phyloP scores from a whole-genome alignment of 2,888 invertebrate species.

The Sminthurides aquaticus region DNA sequence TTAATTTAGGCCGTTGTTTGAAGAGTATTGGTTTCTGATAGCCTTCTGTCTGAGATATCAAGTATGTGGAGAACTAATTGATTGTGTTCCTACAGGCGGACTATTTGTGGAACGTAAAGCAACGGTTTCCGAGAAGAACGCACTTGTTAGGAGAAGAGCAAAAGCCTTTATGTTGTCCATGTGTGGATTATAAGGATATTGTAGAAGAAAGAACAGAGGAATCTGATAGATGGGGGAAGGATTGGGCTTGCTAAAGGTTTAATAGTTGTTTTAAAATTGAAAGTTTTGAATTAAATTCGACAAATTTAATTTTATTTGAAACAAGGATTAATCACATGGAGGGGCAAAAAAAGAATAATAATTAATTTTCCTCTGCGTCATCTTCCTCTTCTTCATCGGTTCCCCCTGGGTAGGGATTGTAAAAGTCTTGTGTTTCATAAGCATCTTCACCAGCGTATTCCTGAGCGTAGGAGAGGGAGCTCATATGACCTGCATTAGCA shows the following conservation, averaged over 20 bases:
- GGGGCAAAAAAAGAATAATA: too few relatives aligned
- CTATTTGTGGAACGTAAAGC: slow-evolving; percentile 31
- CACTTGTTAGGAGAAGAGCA: slow-evolving; percentile 14
- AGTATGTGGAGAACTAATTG: too few relatives aligned
- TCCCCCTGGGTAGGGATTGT: background rate
- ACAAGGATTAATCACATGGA: too few relatives aligned
- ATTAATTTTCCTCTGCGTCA: background rate
- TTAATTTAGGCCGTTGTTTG: too few relatives aligned
- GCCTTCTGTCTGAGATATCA: too few relatives aligned
- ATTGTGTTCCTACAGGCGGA: slow-evolving; percentile 38
- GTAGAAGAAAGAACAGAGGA: slow-evolving; percentile 39
- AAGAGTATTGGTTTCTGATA: too few relatives aligned
- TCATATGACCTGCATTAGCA: background rate
- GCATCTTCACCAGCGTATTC: background rate
- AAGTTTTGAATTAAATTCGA: too few relatives aligned
- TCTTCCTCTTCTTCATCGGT: background rate
- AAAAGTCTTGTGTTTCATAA: background rate
- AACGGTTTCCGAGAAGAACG: slow-evolving; percentile 11
- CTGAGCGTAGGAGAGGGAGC: background rate
- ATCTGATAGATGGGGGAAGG: slow-evolving; percentile 42
- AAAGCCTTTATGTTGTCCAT: slow-evolving; percentile 35
- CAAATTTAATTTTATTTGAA: too few relatives aligned
- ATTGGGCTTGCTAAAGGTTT: slow-evolving; percentile 33
- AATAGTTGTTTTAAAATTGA: background rate
- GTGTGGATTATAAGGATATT: slow-evolving; percentile 25